phyloP scores from a whole-genome alignment of 1,140 invertebrate species.

The Melitaea cinxia region DNA sequence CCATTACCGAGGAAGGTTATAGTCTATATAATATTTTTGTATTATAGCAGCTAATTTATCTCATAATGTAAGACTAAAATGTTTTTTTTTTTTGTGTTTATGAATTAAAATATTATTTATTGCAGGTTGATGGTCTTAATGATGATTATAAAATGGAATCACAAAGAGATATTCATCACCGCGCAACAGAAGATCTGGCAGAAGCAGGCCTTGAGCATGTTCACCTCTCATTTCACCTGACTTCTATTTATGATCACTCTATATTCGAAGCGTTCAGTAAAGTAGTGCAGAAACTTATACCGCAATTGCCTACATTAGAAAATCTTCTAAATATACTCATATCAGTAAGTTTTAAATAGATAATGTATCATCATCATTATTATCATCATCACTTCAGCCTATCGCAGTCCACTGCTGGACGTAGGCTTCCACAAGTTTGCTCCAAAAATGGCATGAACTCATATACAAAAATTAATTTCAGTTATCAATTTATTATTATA shows the following conservation, averaged over 20 bases:
- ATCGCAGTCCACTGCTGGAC: too few species aligned
- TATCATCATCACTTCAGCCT: background rate
- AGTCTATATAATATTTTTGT: too few species aligned
- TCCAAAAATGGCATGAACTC: too few species aligned
- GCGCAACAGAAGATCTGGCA: conserved; percentile 96
- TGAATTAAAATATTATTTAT: conserved; percentile 21
- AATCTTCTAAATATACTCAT: conserved; percentile 99
- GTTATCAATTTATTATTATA: too few species aligned
- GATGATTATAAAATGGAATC: conserved; percentile 99
- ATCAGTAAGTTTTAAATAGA: conserved; percentile 87
- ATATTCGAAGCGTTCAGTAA: conserved; percentile 99
- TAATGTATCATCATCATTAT: background rate
- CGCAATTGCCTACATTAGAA: conserved; percentile 97
- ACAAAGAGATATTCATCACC: conserved; percentile 98
- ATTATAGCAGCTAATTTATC: too few species aligned
- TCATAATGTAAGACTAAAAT: too few species aligned
- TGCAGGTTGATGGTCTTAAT: conserved; percentile 95
- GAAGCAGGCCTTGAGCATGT: conserved; percentile 94
- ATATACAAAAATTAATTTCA: too few species aligned
- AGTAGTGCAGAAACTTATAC: conserved; percentile 99
- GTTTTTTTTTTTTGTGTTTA: too few species aligned
- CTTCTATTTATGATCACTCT: conserved; percentile 99
- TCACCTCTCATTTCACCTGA: conserved; percentile 97
- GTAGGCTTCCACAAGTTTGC: too few species aligned
- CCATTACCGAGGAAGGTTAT: too few species aligned